Evolutionary conservation across 2,888 invertebrate species (phyloP).

Genomic region (Ceramica pisi): DNA sequence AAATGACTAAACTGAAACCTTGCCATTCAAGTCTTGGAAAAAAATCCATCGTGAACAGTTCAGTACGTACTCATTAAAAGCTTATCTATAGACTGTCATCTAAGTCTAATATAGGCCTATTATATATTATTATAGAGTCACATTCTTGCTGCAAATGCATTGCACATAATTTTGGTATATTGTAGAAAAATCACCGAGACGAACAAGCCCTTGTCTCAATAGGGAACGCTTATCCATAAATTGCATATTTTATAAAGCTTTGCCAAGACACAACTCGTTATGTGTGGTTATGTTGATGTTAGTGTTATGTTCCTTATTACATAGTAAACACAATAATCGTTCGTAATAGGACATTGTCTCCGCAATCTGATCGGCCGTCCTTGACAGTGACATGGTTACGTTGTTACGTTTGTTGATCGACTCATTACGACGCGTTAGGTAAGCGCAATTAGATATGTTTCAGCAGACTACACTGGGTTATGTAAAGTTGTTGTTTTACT

Average conservation of each 20-base stretch:
- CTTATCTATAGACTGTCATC: background rate
- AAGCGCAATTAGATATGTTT: slow-evolving; percentile 64
- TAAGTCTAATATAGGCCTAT: background rate
- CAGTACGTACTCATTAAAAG: background rate
- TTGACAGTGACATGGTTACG: slow-evolving; percentile 70
- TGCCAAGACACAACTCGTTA: background rate
- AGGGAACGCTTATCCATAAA: background rate
- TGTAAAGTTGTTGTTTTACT: slow-evolving; percentile 12
- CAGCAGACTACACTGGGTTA: slow-evolving; percentile 35
- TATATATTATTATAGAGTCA: background rate
- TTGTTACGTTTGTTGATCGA: slow-evolving; percentile 60
- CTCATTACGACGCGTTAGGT: slow-evolving; percentile 60
- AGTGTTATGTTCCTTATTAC: slow-evolving; percentile 11
- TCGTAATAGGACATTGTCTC: slow-evolving; percentile 67
- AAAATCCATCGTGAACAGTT: background rate
- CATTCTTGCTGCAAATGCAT: background rate
- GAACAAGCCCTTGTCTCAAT: background rate
- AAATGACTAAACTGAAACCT: too few species aligned
- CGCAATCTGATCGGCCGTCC: slow-evolving; percentile 66
- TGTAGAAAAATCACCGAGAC: background rate
- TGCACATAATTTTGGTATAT: background rate
- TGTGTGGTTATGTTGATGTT: slow-evolving; percentile 6
- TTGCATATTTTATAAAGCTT: background rate
- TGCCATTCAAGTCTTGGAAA: background rate
- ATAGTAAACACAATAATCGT: slow-evolving; percentile 54